These are phyloP conservation scores for Otis tarda DNA, from an alignment of 2,113 vertebrate genomes.

Conservation along the genomic window DNA sequence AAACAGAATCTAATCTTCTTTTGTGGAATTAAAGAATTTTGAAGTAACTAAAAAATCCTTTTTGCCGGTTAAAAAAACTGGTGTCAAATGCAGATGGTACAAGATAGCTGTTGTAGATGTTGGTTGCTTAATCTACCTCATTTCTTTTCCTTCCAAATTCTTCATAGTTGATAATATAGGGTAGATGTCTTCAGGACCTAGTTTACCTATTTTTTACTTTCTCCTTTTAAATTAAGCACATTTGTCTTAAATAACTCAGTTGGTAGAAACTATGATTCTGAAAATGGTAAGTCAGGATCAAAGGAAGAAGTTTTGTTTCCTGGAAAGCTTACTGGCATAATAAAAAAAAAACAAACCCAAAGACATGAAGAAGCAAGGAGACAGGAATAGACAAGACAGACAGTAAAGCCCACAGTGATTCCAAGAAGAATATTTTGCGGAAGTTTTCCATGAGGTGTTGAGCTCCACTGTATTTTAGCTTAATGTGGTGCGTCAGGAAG, in stretches of 20 bases:
- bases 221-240: neutral
- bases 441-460: neutral
- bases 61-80: neutral
- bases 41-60: neutral
- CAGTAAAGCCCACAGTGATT: neutral
- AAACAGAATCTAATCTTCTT: neutral
- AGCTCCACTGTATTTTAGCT: neutral
- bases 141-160: neutral
- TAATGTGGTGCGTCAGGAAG: neutral
- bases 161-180: neutral
- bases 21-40: neutral
- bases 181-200: neutral
- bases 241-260: neutral
- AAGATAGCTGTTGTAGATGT: neutral
- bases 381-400: neutral
- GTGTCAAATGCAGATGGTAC: neutral
- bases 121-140: neutral
- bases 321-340: neutral
- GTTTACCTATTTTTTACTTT: neutral
- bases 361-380: neutral
- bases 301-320: neutral
- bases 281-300: neutral
- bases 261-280: neutral
- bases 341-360: neutral
- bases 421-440: neutral